Evolutionary conservation across 2,888 invertebrate genomes (phyloP), one percentile per base, ranked within the genome.

Genomic region (Nemotelus nigrinus): DNA sequence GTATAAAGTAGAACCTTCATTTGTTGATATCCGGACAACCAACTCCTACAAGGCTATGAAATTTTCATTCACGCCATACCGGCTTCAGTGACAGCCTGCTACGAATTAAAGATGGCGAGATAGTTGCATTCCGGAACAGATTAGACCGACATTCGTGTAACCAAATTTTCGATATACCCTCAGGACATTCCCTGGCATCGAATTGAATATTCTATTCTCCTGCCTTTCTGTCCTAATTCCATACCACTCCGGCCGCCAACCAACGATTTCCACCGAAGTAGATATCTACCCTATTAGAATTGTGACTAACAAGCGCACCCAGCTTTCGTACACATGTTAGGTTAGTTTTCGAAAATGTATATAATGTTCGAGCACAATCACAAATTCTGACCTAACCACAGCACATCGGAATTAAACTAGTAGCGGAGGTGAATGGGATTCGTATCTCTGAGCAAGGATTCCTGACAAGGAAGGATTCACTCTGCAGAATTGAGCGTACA

Each of bases 301-400:
- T 76, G 78, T 70, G 63, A 71, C 76, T 76, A 76, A 79, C 76
- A 78, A 74, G 71, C 10, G 39, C 70, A 70, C 25, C 25, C 53
- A 70, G 41, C 53, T 70, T 75, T 67, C 72, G 71, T 79, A 79
- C 79, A 79, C 65, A 72, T 79, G 79, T 79, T 78, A 78, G 79
- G 79, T 79, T 79, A 78, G 78, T 78, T 79, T 76, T 75, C 47
- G 76, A 78, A 57, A 68, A 75, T 70, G 70, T 70, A 50, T 77
- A 70, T 60, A 77, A 74, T 76, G 64, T 57, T 65, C 63, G 68
- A 58, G 76, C 76, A 78, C 77, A 67, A 74, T 45, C 65, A 63
- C 77, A 77, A 72, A 74, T 72, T 67, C 63, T 43, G 65, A 63
- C 47, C 43, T 44, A 65, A 76, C 76, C 76, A 25, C 25, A 25